These are phyloP conservation scores for Chrysomela aeneicollis DNA, from an alignment of 2,888 invertebrate genomes.

Conservation along the genomic window DNA sequence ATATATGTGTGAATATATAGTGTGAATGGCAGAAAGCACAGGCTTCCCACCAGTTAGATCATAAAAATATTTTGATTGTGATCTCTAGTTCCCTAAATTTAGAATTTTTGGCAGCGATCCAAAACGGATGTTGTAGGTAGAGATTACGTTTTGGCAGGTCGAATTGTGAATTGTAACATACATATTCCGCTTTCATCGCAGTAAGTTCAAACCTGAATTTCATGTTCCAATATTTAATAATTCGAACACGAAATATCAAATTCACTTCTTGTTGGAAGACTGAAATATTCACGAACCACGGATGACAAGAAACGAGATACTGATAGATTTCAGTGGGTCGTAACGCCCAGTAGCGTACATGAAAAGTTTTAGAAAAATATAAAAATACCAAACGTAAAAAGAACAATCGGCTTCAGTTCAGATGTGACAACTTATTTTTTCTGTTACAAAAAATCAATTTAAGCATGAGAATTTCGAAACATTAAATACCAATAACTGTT, in stretches of 20 bases:
- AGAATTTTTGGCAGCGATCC: slow-evolving; percentile 28
- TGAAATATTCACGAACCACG: background rate
- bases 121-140: slow-evolving; percentile 25
- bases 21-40: too few species aligned
- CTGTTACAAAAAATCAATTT: too few species aligned
- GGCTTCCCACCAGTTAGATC: too few species aligned
- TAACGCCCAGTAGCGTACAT: background rate
- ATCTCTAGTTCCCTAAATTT: slow-evolving; percentile 24
- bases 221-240: background rate
- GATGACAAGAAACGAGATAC: background rate
- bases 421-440: too few species aligned
- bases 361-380: too few species aligned
- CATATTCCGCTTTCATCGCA: slow-evolving; percentile 1
- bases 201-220: background rate
- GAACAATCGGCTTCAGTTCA: too few species aligned
- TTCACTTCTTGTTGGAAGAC: background rate
- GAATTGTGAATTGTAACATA: slow-evolving; percentile 18
- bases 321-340: background rate
- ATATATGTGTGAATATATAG: too few species aligned
- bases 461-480: too few species aligned
- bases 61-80: slow-evolving; percentile 18
- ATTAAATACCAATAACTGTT: too few species aligned
- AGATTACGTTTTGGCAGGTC: slow-evolving; percentile 25
- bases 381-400: too few species aligned
- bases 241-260: background rate